Base-by-base conservation (phyloP, 2,113 vertebrate genomes). In the Pao palembangensis region DNA sequence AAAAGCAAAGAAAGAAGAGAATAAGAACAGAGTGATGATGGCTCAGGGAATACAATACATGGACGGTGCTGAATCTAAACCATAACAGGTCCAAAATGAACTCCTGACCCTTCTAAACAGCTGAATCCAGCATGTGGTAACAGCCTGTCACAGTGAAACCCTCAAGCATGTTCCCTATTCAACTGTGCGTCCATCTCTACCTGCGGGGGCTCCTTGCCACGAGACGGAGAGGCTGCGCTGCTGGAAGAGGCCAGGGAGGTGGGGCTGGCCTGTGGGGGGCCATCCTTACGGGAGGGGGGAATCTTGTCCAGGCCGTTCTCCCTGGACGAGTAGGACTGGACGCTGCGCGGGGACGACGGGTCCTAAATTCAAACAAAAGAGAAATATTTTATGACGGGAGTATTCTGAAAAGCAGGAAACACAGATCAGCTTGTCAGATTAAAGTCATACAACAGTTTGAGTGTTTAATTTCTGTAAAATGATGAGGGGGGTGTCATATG, bases 241-340 rank as follows among this genome's bases (percentile, higher is more conserved):
- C 93, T 93, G 20, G 94, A 94, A 14, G 94, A 95, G 28, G 92
- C 92, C 83, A 95, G 86, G 25, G 94, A 96, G 46, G 93, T 91
- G 0, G 94, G 94, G 59, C 94, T 96, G 70, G 93, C 93, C 2
- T 93, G 93, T 0, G 91, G 58, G 0, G 89, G 76, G 3, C 91
- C 89, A n/a, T 96, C 94, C 73, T 94, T 92, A 25, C 91, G 93
- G 58, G 93, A 84, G 0, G 89, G 76, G 0, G 91, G 86, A 6
- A 90, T 85, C 84, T 95, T 95, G 76, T 95, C 94, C 61, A 93
- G 74, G 17, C 93, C 94, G 0, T 96, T 96, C 81, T 96, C 94
- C 67, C 94, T 91, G 23, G 94, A 95, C 0, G 94, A 95, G 85
- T 94, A 95, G 12, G 94, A 95, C 77, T 95, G 93, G 64, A 94